These are phyloP conservation scores for Dermatemys mawii DNA, from an alignment of 2,113 vertebrate genomes.

Conservation along the genomic window DNA sequence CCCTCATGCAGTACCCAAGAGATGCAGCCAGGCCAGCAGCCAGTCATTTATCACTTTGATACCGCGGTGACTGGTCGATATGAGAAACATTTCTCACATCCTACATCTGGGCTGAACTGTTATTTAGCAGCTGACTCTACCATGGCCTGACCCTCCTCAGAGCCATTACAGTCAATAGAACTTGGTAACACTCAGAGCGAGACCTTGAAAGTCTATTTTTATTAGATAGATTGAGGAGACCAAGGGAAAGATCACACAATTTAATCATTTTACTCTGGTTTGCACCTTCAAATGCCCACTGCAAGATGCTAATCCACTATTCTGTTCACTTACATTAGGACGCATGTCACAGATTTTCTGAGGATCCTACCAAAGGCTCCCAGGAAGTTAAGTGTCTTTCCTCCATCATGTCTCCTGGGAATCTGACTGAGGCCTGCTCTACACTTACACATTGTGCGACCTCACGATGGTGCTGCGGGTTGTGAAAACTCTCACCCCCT, in stretches of 20 bases:
- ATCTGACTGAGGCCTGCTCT: neutral
- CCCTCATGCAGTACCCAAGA: neutral
- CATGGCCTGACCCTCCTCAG: neutral
- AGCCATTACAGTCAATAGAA: neutral
- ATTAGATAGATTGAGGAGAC: accelerated
- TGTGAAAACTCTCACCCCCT: no score
- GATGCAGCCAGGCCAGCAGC: neutral
- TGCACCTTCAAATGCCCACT: neutral
- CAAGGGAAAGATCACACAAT: neutral
- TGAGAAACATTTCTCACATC: neutral
- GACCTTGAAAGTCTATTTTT: neutral
- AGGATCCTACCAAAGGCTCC: neutral
- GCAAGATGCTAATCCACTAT: neutral
- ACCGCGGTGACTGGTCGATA: neutral
- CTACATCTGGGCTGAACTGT: neutral
- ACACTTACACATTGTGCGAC: neutral
- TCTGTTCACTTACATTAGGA: neutral
- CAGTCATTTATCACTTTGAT: neutral
- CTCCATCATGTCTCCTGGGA: neutral
- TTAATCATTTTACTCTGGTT: neutral
- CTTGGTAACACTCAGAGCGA: neutral
- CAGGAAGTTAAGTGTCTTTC: no score
- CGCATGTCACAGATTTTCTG: neutral
- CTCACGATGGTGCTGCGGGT: no score
- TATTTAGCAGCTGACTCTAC: neutral